Evolutionary conservation across 2,113 vertebrate genomes (phyloP), one percentile per base, ranked within the genome.

Genomic region (Sebastes schlegelii): DNA sequence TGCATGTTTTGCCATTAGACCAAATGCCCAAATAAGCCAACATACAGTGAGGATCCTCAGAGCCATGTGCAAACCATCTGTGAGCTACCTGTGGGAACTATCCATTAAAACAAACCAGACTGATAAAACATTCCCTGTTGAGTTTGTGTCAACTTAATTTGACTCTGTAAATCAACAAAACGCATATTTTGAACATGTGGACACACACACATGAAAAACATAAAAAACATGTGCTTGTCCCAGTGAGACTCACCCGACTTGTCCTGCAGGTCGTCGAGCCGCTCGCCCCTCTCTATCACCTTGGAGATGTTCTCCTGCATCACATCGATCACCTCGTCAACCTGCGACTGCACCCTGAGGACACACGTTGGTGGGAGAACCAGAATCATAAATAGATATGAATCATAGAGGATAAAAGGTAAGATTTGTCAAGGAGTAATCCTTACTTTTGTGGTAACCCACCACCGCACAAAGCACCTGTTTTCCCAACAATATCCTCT

Each of bases 231-330:
- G 34, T 0, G 6, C 17, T 1, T 34, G 2, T 42, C n/a, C 5
- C 19, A 0, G 14, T 19, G 34, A 0, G 11, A 82, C 86, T 79
- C 94, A 99, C 98, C 98, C 92, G 98, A 99, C 93, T 99, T 99
- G 94, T 99, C 98, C 91, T 99, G 98, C 78, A 99, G 96, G 89
- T 99, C 98, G 62, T 99, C 98, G 84, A 99, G 95, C 57, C 98
- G 96, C 90, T 99, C 98, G 42, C 98, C 98, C 85, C 98, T 96
- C 89, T 99, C 98, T 17, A 99, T 99, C 93, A 99, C 98, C 93
- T 98, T 99, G 10, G 98, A 99, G 94, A 99, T 99, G 94, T 99
- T 99, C 93, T 99, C 98, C 95, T 99, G 98, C 98, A 99, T 99
- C 85, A 99, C 98, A 3, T 99, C 98, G 16, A 99, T 99, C 83